Conservation (phyloP, 30 jellyfish, hydroid and myxozoan species). For the Chironex yamaguchii region DNA sequence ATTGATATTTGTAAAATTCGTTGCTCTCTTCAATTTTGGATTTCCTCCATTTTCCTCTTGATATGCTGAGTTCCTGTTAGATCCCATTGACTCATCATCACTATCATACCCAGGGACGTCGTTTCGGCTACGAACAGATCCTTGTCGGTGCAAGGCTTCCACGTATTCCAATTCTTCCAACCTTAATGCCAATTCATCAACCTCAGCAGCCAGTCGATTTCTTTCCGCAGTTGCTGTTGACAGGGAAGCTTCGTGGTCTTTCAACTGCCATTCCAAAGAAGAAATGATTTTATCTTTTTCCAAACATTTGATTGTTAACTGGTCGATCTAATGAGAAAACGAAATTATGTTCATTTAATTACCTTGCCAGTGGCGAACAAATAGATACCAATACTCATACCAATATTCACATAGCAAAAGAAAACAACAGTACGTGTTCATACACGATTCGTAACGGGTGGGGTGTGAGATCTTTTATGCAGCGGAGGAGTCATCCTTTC, state of each 20-base stretch:
- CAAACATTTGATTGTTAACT: constrained; percentile 12
- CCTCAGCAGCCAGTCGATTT: constrained; percentile 74
- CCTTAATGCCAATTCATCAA: constrained; percentile 78
- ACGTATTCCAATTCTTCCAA: constrained; percentile 70
- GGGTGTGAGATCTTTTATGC: too few species aligned
- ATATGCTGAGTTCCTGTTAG: neutral
- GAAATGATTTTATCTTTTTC: constrained; percentile 53
- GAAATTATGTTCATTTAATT: too few species aligned
- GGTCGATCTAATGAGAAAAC: constrained; percentile 20
- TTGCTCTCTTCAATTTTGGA: constrained; percentile 59
- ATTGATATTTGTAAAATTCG: constrained; percentile 69
- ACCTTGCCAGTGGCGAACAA: too few species aligned
- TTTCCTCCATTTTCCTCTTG: constrained; percentile 39
- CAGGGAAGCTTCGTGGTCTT: constrained; percentile 69
- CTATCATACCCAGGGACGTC: constrained; percentile 26
- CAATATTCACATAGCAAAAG: too few species aligned
- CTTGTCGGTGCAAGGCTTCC: constrained; percentile 3
- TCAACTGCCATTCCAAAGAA: constrained; percentile 56
- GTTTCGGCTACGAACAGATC: neutral
- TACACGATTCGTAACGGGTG: too few species aligned
- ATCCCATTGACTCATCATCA: constrained; percentile 25
- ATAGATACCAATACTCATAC: too few species aligned
- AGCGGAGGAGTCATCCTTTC: too few species aligned
- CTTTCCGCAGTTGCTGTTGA: constrained; percentile 68
- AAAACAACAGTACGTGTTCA: too few species aligned